These are phyloP conservation scores for Suricata suricatta DNA, from an alignment of 2,113 vertebrate species.

Conservation along the genomic window DNA sequence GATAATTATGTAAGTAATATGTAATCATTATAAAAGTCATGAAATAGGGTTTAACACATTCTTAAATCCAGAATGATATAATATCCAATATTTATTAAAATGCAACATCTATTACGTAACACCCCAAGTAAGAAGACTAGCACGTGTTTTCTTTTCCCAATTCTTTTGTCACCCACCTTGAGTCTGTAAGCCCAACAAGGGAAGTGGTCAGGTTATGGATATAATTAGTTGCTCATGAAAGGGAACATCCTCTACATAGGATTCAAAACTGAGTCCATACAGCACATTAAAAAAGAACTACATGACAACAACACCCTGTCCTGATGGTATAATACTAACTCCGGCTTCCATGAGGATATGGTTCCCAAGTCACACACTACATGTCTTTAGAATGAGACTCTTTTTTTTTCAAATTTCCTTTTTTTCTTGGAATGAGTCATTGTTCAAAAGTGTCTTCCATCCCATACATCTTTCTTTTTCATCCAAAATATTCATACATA, in stretches of 20 bases:
- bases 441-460: not conserved
- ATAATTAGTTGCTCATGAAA: not conserved
- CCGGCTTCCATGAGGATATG: not conserved
- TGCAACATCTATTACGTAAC: not conserved
- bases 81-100: not conserved
- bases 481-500: not conserved
- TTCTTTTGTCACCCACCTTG: not conserved
- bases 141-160: not conserved
- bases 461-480: not conserved
- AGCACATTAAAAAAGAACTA: not conserved
- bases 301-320: not conserved
- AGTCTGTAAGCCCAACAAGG: not conserved
- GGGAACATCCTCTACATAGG: not conserved
- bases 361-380: not conserved
- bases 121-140: not conserved
- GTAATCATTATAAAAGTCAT: not conserved
- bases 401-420: not conserved
- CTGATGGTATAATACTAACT: not conserved
- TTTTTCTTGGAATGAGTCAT: not conserved
- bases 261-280: not conserved
- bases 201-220: not conserved
- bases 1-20: not conserved
- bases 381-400: not conserved
- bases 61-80: not conserved
- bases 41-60: not conserved